phyloP scores from a whole-genome alignment of 1,140 invertebrate species.

The Heliconius eleuchia region DNA sequence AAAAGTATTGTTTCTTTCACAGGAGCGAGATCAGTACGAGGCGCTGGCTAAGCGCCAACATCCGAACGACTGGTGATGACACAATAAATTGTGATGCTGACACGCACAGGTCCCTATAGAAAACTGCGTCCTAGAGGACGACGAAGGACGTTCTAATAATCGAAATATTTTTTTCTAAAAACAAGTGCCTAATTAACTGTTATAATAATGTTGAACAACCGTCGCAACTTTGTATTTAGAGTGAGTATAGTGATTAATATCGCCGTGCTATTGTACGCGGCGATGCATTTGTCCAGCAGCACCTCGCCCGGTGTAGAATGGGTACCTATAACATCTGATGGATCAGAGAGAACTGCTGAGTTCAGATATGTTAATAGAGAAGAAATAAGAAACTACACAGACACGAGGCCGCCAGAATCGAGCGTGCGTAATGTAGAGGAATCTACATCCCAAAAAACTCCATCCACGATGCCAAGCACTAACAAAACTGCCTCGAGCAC shows the following conservation, averaged over 20 bases:
- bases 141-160: slow-evolving; percentile 72
- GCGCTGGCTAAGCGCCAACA: slow-evolving; percentile 62
- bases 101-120: slow-evolving; percentile 70
- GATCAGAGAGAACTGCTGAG: slow-evolving; percentile 59
- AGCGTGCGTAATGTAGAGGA: slow-evolving; percentile 63
- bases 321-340: slow-evolving; percentile 62
- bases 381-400: slow-evolving; percentile 59
- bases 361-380: slow-evolving; percentile 57
- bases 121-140: slow-evolving; percentile 79
- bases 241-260: slow-evolving; percentile 88
- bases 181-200: slow-evolving; percentile 69
- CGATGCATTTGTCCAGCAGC: slow-evolving; percentile 68
- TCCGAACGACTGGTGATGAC: slow-evolving; percentile 69
- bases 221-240: slow-evolving; percentile 87
- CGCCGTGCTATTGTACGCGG: slow-evolving; percentile 85
- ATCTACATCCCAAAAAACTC: slow-evolving; percentile 64
- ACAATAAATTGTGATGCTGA: slow-evolving; percentile 79
- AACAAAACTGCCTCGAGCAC: slow-evolving; percentile 70
- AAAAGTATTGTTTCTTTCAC: slow-evolving; percentile 44
- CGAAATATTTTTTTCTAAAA: slow-evolving; percentile 55
- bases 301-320: slow-evolving; percentile 57
- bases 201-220: slow-evolving; percentile 74
- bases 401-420: slow-evolving; percentile 51
- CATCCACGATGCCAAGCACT: slow-evolving; percentile 65
- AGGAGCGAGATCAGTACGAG: slow-evolving; percentile 53